Conservation (phyloP, 2,797 vertebrate genomes). For the Notolabrus celidotus region DNA sequence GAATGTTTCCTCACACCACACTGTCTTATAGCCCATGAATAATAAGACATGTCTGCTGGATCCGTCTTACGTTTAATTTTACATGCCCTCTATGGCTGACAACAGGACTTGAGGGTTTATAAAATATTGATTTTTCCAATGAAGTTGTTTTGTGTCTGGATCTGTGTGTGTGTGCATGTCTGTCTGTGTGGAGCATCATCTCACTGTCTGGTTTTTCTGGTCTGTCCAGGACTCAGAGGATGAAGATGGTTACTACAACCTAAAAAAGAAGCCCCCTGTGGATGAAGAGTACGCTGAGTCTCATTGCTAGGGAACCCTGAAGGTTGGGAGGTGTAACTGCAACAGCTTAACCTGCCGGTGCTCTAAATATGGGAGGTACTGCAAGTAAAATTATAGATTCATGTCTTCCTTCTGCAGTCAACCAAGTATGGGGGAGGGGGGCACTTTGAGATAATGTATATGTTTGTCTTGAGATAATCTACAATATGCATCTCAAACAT, state of each 20-base stretch:
- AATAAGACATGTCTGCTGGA: constrained; percentile 59
- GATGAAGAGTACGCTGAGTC: constrained; percentile 71
- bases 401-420: constrained; percentile 12
- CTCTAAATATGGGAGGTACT: constrained; percentile 6
- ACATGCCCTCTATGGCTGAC: constrained; percentile 56
- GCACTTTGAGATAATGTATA: background rate
- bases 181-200: background rate
- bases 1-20: constrained; percentile 17
- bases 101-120: constrained; percentile 49
- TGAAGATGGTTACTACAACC: constrained; percentile 56
- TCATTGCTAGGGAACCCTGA: constrained; percentile 69
- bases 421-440: background rate
- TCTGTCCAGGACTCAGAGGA: constrained; percentile 72
- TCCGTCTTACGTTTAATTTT: constrained; percentile 71
- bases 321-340: constrained; percentile 38
- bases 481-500: constrained; percentile 4
- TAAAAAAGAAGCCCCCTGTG: constrained; percentile 40
- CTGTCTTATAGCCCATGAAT: constrained; percentile 59
- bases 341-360: background rate
- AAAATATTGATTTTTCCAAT: constrained; percentile 58
- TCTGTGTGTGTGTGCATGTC: background rate
- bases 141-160: constrained; percentile 33
- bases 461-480: constrained; percentile 1
- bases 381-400: constrained; percentile 23
- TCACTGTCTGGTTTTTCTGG: constrained; percentile 13